Base-by-base conservation (phyloP, 2,888 invertebrate species). In the Coelogynopora nodosa region DNA sequence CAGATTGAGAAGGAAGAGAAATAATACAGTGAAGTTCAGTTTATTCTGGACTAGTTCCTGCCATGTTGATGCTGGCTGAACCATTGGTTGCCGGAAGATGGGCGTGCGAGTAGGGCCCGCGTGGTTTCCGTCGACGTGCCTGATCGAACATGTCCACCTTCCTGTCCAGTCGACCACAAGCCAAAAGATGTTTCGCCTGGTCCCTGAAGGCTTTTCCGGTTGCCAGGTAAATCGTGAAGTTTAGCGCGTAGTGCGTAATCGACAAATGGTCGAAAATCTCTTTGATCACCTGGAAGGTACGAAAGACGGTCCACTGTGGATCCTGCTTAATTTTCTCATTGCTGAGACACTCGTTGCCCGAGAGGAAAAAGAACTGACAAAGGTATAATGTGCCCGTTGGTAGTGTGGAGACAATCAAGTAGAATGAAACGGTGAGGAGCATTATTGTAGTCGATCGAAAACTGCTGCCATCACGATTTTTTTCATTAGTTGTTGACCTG, bases 301-400 rank as follows among this genome's bases (percentile, higher is more conserved):
- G 27, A 31, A 84, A 82, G 10, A 30, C 86, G 26, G 28, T 31
- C 67, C 84, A 86, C 13, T 30, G 10, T 18, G 29, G 84, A 86
- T 86, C 85, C 81, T 90, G 88, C 0, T 87, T 88, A 31, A 87
- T 82, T n/a, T 87, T 86, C 28, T 81, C 87, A 83, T 90, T 90
- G 0, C 89, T 86, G 30, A 90, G 85, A 1, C 81, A 86, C 2
- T 87, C 86, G 31, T 90, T 88, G 0, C 91, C 91, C 0, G 88
- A 88, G 0, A 89, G 89, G 28, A 90, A 89, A 31, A 89, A 86
- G 1, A 88, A 88, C 67, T 89, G 89, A 30, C 90, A 86, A 5
- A 90, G 89, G 87, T 91, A 91, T 0, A 91, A 90, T 67, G 91
- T 88, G 0, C 91, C 91, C 29, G 90, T 91, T 0, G 92, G 92